Conservation (phyloP, 2,797 vertebrate species). For the Spea hammondii region DNA sequence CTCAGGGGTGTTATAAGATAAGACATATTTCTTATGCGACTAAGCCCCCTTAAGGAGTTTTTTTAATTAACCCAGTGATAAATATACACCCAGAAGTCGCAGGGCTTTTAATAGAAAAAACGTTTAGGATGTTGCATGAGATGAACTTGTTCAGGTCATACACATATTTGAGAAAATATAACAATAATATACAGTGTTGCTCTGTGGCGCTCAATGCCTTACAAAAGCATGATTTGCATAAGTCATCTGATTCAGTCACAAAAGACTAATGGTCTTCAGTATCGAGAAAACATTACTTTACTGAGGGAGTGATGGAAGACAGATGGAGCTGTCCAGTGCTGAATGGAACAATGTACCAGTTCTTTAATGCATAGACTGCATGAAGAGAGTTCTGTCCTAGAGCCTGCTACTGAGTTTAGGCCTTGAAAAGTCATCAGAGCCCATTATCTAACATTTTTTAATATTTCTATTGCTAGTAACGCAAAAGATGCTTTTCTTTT, state of each 20-base stretch:
- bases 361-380: neutral
- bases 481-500: no score
- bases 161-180: conserved; percentile 21
- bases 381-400: no score
- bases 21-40: conserved; percentile 18
- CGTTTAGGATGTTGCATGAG: conserved; percentile 4
- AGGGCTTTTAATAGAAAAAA: conserved; percentile 38
- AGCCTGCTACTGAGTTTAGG: neutral
- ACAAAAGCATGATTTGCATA: conserved; percentile 28
- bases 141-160: conserved; percentile 29
- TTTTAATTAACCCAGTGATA: conserved; percentile 32
- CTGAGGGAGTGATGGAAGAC: conserved; percentile 5
- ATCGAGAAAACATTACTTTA: neutral
- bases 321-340: conserved; percentile 28
- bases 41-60: conserved; percentile 15
- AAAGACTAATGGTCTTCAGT: conserved; percentile 15
- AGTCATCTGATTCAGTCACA: conserved; percentile 21
- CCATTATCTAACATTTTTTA: no score
- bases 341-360: conserved; percentile 6
- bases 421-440: neutral
- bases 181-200: conserved; percentile 14
- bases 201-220: conserved; percentile 7
- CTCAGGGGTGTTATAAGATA: conserved; percentile 33
- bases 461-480: no score
- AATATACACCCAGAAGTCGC: conserved; percentile 31